Percentiles rank a stretch among this genome's conserved stretches.
These are phyloP conservation scores for Euwallacea similis DNA, from an alignment of 1,140 invertebrate species.

Conservation along the genomic window DNA sequence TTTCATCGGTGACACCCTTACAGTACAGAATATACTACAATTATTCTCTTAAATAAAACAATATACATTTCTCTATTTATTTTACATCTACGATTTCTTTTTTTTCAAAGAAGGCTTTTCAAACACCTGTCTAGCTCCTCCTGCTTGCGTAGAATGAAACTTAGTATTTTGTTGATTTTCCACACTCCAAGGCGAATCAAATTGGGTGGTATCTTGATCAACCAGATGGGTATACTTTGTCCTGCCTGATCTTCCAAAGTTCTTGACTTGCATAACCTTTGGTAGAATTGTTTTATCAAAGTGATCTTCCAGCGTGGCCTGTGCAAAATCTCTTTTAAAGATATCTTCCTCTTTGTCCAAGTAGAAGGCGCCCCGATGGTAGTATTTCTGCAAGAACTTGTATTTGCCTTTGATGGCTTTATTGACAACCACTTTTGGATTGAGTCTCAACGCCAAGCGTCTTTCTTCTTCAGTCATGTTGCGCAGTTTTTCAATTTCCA, in stretches of 20 bases:
- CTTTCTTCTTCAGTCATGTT: constrained; percentile 97
- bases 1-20: background rate
- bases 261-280: constrained; percentile 99
- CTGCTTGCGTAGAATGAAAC: constrained; percentile 86
- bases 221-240: constrained; percentile 99
- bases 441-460: constrained; percentile 82
- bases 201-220: constrained; percentile 98
- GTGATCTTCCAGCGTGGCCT: constrained; percentile 97
- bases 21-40: too few species aligned
- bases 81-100: constrained; percentile 52
- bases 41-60: background rate
- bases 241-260: constrained; percentile 96
- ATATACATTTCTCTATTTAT: background rate
- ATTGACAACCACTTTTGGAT: constrained; percentile 93
- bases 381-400: constrained; percentile 99
- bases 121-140: constrained; percentile 95
- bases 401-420: constrained; percentile 98
- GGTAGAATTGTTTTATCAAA: constrained; percentile 99
- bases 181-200: constrained; percentile 95
- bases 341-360: constrained; percentile 93
- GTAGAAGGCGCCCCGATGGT: constrained; percentile 98
- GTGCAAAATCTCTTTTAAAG: constrained; percentile 92
- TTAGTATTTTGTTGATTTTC: constrained; percentile 90
- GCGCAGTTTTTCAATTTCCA: constrained; percentile 88
- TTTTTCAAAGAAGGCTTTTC: constrained; percentile 81